Percentiles rank a stretch among this genome's conserved stretches.
Evolutionary conservation across 2,113 vertebrate genomes (phyloP).

Genomic region (Cephalopterus ornatus): DNA sequence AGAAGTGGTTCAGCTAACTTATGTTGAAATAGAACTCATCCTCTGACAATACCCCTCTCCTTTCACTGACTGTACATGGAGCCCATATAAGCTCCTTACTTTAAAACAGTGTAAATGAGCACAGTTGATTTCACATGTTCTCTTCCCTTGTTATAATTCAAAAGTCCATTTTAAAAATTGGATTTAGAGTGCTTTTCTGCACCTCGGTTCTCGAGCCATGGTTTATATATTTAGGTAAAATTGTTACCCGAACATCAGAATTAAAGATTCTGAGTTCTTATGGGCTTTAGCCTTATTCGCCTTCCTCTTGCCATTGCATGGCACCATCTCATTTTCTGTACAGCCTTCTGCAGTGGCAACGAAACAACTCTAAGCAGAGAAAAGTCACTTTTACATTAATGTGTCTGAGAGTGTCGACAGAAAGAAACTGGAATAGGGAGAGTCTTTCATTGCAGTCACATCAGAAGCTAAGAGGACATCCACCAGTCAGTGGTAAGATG

Average conservation of each 20-base stretch:
- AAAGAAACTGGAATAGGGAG: not conserved
- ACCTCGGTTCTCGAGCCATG: not conserved
- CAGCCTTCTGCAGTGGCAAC: rapidly evolving
- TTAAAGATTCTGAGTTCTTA: not conserved
- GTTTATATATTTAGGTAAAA: not conserved
- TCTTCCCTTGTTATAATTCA: not conserved
- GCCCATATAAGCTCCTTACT: not conserved
- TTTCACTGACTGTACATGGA: not conserved
- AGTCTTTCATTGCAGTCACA: not conserved
- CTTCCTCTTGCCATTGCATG: not conserved
- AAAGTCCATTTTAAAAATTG: not conserved
- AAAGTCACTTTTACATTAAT: not conserved
- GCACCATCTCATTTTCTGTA: not conserved
- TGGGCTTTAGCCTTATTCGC: not conserved
- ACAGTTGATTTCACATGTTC: not conserved
- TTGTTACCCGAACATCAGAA: not conserved
- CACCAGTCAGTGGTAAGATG: not conserved
- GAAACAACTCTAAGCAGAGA: not conserved
- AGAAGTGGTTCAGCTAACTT: not conserved
- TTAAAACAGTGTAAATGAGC: not conserved
- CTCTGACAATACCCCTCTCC: not conserved
- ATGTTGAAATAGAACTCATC: not conserved
- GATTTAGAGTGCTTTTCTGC: not conserved
- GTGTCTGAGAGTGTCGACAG: not conserved
- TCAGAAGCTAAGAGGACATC: not conserved